Evolutionary conservation across 37 sponge, comb jelly and placozoan genomes (phyloP).

Genomic region (Beroe forskalii): DNA sequence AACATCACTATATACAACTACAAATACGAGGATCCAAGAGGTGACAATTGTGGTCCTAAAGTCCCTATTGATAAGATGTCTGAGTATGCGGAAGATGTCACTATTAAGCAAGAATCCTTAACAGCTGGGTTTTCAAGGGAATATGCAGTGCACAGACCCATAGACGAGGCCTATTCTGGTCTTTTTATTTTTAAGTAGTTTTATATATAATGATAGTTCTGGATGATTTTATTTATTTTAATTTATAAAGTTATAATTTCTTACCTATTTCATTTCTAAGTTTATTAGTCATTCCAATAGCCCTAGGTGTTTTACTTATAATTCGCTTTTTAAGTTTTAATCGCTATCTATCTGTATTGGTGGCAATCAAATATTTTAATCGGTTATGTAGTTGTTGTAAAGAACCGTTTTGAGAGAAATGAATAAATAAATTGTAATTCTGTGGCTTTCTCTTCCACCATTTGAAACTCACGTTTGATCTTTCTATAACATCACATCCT

Average conservation of each 20-base stretch:
- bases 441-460: too few relatives aligned
- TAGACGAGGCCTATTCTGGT: conserved; percentile 91
- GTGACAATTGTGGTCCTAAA: conserved; percentile 30
- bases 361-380: too few relatives aligned
- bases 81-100: conserved; percentile 67
- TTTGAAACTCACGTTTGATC: too few relatives aligned
- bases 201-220: neutral
- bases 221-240: neutral
- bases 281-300: too few relatives aligned
- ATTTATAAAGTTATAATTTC: neutral
- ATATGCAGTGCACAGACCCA: conserved; percentile 76
- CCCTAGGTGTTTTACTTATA: too few relatives aligned
- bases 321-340: too few relatives aligned
- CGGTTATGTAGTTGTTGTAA: too few relatives aligned
- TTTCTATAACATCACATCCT: too few relatives aligned
- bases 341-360: too few relatives aligned
- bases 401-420: too few relatives aligned
- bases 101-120: conserved; percentile 64
- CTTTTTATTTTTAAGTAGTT: conserved; percentile 66
- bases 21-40: neutral
- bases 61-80: neutral
- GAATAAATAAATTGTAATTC: too few relatives aligned
- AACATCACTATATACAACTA: neutral
- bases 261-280: neutral
- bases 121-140: conserved; percentile 80